Evolutionary conservation across 2,888 invertebrate genomes (phyloP).

Genomic region (Cheilosia impressa): DNA sequence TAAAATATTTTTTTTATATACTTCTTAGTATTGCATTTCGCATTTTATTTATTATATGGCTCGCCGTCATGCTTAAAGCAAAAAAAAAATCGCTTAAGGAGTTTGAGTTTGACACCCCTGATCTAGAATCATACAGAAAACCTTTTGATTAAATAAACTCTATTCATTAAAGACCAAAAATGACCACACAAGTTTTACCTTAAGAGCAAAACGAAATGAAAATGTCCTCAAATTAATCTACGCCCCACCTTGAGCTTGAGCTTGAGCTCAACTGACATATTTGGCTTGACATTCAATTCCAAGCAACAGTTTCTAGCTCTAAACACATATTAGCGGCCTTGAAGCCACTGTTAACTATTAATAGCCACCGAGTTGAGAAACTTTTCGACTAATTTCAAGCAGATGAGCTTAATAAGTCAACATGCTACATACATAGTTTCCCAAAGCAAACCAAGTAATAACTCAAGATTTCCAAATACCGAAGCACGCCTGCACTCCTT

Average conservation of each 20-base stretch:
- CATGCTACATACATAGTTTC: neutral
- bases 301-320: neutral
- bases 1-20: too few relatives aligned
- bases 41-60: too few relatives aligned
- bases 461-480: neutral
- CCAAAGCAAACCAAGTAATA: neutral
- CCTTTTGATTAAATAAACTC: too few relatives aligned
- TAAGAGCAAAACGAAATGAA: too few relatives aligned
- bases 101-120: too few relatives aligned
- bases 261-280: neutral
- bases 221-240: too few relatives aligned
- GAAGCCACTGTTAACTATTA: neutral
- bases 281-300: neutral
- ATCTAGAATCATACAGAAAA: too few relatives aligned
- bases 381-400: constrained; percentile 1
- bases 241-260: neutral
- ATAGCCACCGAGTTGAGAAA: constrained; percentile 9
- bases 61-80: too few relatives aligned
- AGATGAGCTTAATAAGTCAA: constrained; percentile 7
- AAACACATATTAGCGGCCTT: constrained; percentile 6
- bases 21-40: too few relatives aligned
- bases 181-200: too few relatives aligned
- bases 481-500: constrained; percentile 23
- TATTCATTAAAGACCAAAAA: too few relatives aligned
- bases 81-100: too few relatives aligned